These are phyloP conservation scores for Phenacoccus solenopsis DNA, from an alignment of 1,140 invertebrate species.

Conservation along the genomic window DNA sequence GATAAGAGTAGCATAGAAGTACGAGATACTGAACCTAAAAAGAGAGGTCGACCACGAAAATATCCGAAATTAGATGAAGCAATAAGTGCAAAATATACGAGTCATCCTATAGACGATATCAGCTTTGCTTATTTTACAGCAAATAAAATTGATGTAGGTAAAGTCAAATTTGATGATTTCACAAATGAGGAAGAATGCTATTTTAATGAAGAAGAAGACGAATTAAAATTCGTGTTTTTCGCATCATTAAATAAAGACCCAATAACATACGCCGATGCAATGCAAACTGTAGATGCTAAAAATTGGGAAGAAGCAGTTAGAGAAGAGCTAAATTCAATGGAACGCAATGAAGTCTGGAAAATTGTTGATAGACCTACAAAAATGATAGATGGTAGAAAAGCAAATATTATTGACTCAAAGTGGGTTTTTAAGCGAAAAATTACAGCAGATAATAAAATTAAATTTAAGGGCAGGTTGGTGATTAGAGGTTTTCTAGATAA, in stretches of 20 bases:
- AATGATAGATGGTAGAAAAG: too few relatives aligned
- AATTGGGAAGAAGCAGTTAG: constrained; percentile 24
- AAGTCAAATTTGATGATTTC: too few relatives aligned
- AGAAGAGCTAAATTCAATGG: constrained; percentile 24
- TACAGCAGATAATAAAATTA: not conserved
- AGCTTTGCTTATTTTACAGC: too few relatives aligned
- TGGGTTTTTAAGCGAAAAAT: constrained; percentile 34
- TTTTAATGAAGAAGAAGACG: too few relatives aligned
- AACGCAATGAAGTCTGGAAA: constrained; percentile 20
- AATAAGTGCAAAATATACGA: too few relatives aligned
- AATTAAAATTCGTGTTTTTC: not conserved
- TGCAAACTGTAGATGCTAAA: constrained; percentile 21
- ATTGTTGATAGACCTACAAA: constrained; percentile 12
- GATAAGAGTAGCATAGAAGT: too few relatives aligned
- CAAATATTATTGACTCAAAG: constrained; percentile 29
- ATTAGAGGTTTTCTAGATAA: constrained; percentile 5
- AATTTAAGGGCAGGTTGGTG: constrained; percentile 19
- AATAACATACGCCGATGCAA: not conserved
- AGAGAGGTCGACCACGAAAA: too few relatives aligned
- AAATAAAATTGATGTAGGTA: too few relatives aligned
- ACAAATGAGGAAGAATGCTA: too few relatives aligned
- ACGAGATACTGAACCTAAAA: too few relatives aligned
- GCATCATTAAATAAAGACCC: not conserved
- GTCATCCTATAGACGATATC: too few relatives aligned
- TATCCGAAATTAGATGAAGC: too few relatives aligned